Evolutionary conservation across 2,797 vertebrate genomes (phyloP), one percentile per base, ranked within the genome.

Genomic region (Prunella strophiata): DNA sequence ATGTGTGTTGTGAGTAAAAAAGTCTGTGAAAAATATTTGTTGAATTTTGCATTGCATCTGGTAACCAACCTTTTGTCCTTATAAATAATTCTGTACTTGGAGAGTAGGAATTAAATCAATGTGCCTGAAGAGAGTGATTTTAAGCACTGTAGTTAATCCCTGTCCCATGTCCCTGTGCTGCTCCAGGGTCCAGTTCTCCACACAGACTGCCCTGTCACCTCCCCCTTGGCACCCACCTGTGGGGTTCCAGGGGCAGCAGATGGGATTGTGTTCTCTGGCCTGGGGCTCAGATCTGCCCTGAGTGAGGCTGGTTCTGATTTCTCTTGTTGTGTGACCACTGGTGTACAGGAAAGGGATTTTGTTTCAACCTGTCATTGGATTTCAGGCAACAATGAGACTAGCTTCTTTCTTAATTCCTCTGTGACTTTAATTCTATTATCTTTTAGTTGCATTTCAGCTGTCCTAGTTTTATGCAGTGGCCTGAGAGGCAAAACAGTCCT

Each of bases 201-300:
- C 11, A 2, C 0, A 15, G 51, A 2, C 22, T 47, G 29, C 34
- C 12, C 75, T 74, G 10, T 71, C 42, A n/a, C 9, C 48, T 84
- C 22, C 29, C 48, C 6, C 65, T 61, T 48, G 19, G 26, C 5
- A 2, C 45, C 0, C 0, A 1, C 51, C 79, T 70, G 13, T 22
- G 45, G 45, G 10, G 43, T 67, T 43, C 43, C 48, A 66, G 29
- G 55, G 22, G 8, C 25, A 70, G 51, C 19, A 65, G 16, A 30
- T 27, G 29, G 67, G 36, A 43, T 27, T 65, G 16, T 45, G 71
- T 27, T 87, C 66, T 58, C 21, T 48, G n/a, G 23, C 22, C 17
- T 36, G 16, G 72, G 40, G 26, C 72, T 73, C 58, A 26, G 7
- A 27, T 68, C 67, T 27, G 0, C 22, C 27, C n/a, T 20, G 11